Base-by-base conservation (phyloP, 1,140 invertebrate species). In the Lasioglossum albipes region DNA sequence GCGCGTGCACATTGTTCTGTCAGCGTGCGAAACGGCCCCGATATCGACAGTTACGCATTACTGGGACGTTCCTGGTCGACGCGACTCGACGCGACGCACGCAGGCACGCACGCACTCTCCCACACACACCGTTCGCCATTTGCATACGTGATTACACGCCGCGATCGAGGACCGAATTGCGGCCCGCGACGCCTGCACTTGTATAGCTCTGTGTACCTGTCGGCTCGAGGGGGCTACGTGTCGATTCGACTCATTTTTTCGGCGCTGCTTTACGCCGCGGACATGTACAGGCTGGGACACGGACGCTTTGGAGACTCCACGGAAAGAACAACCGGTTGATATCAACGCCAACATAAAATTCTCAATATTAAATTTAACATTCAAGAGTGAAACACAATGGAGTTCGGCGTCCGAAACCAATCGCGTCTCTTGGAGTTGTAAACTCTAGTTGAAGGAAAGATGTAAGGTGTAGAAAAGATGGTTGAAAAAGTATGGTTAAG, bases 11-110 rank as follows among this genome's bases (percentile, higher is more conserved):
- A 81, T 83, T 80, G 81, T 81, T 57, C 82, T 64, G 72, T 67
- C 72, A 79, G 72, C 82, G 77, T 72, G 81, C 76, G 78, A 84
- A 84, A 85, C 84, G 84, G 83, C 69, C 71, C 71, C 83, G 84
- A 86, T 86, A 85, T 86, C 84, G 83, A 82, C 79, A 85, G 83
- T 85, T 86, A 85, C 83, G 84, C 83, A 76, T 86, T 82, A 85
- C 80, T 86, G 79, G 72, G 69, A 70, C 83, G 75, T 72, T 65
- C 49, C 52, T 59, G 69, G 18, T 41, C 41, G 27, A 36, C 36
- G 36, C 36, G 36, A 66, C 57, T 41, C 41, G 27, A 36, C 36
- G 36, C 36, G 36, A 66, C 57, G 65, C 79, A 42, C 68, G 81
- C 80, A 70, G 78, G 69, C 57, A n/a, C 57, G 57, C 57, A 59